Percentiles rank a stretch among this genome's conserved stretches.
Conservation (phyloP, 2,113 vertebrate genomes). For the Hucho hucho region DNA sequence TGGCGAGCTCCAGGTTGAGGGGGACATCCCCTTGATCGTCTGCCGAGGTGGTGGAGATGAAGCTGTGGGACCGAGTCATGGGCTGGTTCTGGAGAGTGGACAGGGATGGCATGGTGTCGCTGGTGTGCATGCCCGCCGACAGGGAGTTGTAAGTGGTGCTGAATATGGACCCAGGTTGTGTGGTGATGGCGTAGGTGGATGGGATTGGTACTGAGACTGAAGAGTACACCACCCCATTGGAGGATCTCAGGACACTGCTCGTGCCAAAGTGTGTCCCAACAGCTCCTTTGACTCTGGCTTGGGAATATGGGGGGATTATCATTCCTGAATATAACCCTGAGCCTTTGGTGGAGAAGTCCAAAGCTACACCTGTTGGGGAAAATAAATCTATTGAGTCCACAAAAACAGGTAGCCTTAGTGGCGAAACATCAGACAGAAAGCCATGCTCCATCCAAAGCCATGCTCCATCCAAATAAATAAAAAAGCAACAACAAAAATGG, state of each 20-base stretch:
- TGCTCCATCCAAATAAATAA: slow-evolving; percentile 65
- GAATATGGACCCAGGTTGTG: slow-evolving; percentile 96
- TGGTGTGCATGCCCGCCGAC: slow-evolving; percentile 83
- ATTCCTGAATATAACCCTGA: slow-evolving; percentile 82
- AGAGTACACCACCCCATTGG: slow-evolving; percentile 96
- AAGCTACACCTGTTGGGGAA: slow-evolving; percentile 97
- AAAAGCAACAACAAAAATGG: slow-evolving; percentile 59
- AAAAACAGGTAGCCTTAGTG: slow-evolving; percentile 60
- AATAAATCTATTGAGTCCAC: slow-evolving; percentile 85
- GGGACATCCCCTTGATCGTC: slow-evolving; percentile 75
- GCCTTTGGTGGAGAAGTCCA: slow-evolving; percentile 98
- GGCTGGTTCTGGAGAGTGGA: slow-evolving; percentile 85
- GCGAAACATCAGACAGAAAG: slow-evolving; percentile 61
- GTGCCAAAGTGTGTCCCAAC: slow-evolving; percentile 80
- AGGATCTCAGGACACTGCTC: slow-evolving; percentile 88
- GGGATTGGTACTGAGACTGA: slow-evolving; percentile 92
- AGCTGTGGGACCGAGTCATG: slow-evolving; percentile 87
- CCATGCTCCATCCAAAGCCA: slow-evolving; percentile 70
- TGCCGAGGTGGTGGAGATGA: slow-evolving; percentile 79
- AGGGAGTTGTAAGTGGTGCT: slow-evolving; percentile 86
- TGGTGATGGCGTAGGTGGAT: slow-evolving; percentile 95
- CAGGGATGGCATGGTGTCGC: slow-evolving; percentile 85
- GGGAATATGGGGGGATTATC: slow-evolving; percentile 90
- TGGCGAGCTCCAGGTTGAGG: slow-evolving; percentile 77
- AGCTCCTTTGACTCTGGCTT: slow-evolving; percentile 79